These are phyloP conservation scores for Nyleta sp. DNA, from an alignment of 2,888 invertebrate species.

Conservation along the genomic window DNA sequence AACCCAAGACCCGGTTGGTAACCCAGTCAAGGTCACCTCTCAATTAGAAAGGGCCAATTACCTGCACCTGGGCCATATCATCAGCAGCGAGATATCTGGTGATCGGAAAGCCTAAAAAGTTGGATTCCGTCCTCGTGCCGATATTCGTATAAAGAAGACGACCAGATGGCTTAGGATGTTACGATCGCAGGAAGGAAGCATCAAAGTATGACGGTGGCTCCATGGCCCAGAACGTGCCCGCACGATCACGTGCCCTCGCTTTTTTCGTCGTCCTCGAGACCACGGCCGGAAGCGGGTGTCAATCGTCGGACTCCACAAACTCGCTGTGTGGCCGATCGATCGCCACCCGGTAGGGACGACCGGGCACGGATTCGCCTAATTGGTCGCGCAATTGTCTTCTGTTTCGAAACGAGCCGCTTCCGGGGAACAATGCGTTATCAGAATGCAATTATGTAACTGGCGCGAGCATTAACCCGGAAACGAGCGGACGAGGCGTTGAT, in stretches of 20 bases:
- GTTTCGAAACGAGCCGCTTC: slow-evolving; percentile 35
- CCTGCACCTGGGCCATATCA: too few relatives aligned
- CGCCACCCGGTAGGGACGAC: slow-evolving; percentile 22
- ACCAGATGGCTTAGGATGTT: slow-evolving; percentile 53
- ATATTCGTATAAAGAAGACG: slow-evolving; percentile 1
- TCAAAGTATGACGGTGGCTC: slow-evolving; percentile 69
- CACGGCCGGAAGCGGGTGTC: slow-evolving; percentile 60
- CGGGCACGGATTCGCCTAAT: slow-evolving; percentile 13
- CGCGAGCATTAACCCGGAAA: slow-evolving; percentile 59
- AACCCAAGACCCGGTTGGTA: too few relatives aligned
- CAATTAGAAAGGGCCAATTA: too few relatives aligned
- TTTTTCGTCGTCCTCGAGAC: slow-evolving; percentile 37
- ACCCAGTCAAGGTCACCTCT: too few relatives aligned
- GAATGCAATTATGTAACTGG: slow-evolving; percentile 52
- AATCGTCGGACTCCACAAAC: slow-evolving; percentile 39
- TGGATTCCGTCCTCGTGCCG: slow-evolving; percentile 37
- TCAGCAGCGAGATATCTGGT: too few relatives aligned
- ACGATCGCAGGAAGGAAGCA: slow-evolving; percentile 73
- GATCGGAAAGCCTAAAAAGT: slow-evolving; percentile 2
- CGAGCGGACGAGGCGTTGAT: slow-evolving; percentile 45
- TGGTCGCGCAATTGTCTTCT: slow-evolving; percentile 38
- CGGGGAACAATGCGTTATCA: slow-evolving; percentile 43
- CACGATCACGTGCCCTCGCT: slow-evolving; percentile 57
- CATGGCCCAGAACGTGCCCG: slow-evolving; percentile 61
- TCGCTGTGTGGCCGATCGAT: slow-evolving; percentile 56